Percentiles rank a stretch among this genome's conserved stretches.
Conservation (phyloP, 2,797 vertebrate species). For the Crotalus adamanteus region DNA sequence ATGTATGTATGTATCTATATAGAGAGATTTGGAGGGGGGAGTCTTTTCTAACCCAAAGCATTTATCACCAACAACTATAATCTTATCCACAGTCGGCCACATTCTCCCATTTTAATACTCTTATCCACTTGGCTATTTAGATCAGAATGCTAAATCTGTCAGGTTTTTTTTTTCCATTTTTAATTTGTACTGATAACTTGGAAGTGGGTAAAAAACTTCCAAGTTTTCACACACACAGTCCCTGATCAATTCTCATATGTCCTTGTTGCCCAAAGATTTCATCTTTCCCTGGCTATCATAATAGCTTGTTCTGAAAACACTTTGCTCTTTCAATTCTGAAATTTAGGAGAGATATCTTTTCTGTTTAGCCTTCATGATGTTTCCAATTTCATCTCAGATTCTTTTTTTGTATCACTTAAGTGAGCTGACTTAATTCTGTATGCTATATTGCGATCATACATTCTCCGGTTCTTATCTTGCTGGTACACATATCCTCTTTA, state of each 20-base stretch:
- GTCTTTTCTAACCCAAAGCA: background rate
- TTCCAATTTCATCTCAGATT: background rate
- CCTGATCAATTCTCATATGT: background rate
- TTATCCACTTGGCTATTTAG: background rate
- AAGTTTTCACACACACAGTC: background rate
- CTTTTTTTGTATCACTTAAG: background rate
- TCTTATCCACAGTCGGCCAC: background rate
- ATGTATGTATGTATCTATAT: background rate
- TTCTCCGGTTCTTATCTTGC: background rate
- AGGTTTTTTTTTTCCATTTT: background rate
- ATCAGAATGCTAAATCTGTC: constrained; percentile 3
- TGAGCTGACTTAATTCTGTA: background rate
- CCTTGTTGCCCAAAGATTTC: background rate
- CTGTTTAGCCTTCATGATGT: background rate
- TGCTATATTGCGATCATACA: background rate
- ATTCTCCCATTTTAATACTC: background rate
- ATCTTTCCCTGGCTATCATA: background rate
- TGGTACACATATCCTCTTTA: background rate
- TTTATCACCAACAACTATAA: background rate
- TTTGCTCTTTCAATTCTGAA: background rate
- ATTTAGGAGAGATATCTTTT: background rate
- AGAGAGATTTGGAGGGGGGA: background rate
- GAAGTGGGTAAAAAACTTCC: background rate
- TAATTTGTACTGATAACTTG: constrained; percentile 12
- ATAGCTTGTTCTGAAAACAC: background rate